phyloP scores from a whole-genome alignment of 2,113 vertebrate genomes.

The Pteropus alecto region DNA sequence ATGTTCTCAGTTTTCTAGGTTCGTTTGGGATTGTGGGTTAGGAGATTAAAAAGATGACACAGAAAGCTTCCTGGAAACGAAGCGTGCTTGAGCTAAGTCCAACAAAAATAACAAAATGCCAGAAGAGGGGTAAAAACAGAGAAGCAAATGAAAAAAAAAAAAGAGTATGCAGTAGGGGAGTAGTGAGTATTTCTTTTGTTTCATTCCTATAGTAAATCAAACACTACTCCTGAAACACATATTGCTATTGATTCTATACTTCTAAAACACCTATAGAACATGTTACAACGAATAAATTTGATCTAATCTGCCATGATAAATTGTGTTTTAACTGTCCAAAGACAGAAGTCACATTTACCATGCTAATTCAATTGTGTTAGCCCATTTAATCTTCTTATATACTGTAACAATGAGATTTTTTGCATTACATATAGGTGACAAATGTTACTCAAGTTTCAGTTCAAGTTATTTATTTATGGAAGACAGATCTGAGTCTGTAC shows the following conservation, averaged over 20 bases:
- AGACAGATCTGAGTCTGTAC: not conserved
- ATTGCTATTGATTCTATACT: not conserved
- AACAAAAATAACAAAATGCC: not conserved
- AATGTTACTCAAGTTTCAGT: not conserved
- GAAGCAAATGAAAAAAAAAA: not conserved
- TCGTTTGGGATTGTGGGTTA: not conserved
- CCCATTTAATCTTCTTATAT: not conserved
- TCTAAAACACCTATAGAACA: constrained; percentile 20
- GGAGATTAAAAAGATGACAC: not conserved
- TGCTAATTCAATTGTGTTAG: not conserved
- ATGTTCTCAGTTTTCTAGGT: not conserved
- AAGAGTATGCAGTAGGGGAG: not conserved
- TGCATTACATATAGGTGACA: constrained; percentile 6
- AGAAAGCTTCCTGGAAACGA: constrained; percentile 6
- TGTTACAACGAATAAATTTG: not conserved
- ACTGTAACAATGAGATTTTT: not conserved
- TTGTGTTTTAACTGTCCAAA: not conserved
- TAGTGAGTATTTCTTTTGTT: not conserved
- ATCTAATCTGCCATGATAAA: not conserved
- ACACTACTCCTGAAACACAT: not conserved
- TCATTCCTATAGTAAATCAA: not conserved
- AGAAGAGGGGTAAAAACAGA: not conserved
- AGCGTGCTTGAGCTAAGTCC: not conserved
- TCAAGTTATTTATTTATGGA: constrained; percentile 40
- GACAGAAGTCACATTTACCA: not conserved